phyloP scores from a whole-genome alignment of 2,113 vertebrate genomes.

The Podocnemis expansa region DNA sequence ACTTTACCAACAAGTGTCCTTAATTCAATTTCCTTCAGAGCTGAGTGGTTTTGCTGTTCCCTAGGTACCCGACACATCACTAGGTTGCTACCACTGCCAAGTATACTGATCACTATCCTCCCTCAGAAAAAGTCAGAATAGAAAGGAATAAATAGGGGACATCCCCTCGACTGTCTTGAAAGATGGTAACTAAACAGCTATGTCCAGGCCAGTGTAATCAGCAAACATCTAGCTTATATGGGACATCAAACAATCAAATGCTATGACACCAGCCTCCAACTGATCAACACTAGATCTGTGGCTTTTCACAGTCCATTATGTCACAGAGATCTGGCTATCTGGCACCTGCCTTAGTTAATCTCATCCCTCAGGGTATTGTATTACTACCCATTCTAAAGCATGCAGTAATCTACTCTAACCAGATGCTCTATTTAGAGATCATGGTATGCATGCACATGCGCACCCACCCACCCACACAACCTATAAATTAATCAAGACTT shows the following conservation, averaged over 20 bases:
- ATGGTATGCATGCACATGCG: background rate
- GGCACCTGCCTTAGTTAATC: accelerated
- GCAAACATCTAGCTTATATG: background rate
- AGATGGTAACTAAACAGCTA: background rate
- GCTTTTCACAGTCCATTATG: background rate
- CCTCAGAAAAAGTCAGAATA: background rate
- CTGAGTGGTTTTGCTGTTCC: background rate
- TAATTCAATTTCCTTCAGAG: background rate
- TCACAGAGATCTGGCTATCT: background rate
- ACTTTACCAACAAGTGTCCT: background rate
- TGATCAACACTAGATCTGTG: background rate
- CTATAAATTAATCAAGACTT: background rate
- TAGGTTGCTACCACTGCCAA: background rate
- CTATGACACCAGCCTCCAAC: background rate
- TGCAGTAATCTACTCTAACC: accelerated
- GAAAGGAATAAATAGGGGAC: background rate
- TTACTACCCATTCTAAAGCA: background rate
- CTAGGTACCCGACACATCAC: background rate
- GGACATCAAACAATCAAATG: background rate
- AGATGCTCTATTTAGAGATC: background rate
- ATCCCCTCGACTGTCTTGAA: background rate
- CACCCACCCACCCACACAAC: background rate
- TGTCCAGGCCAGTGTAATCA: background rate
- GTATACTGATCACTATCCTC: background rate
- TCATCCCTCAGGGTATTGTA: background rate